Percentiles rank a stretch among this genome's conserved stretches.
phyloP scores from a whole-genome alignment of 2,113 vertebrate genomes.

The Triplophysa tibetana region DNA sequence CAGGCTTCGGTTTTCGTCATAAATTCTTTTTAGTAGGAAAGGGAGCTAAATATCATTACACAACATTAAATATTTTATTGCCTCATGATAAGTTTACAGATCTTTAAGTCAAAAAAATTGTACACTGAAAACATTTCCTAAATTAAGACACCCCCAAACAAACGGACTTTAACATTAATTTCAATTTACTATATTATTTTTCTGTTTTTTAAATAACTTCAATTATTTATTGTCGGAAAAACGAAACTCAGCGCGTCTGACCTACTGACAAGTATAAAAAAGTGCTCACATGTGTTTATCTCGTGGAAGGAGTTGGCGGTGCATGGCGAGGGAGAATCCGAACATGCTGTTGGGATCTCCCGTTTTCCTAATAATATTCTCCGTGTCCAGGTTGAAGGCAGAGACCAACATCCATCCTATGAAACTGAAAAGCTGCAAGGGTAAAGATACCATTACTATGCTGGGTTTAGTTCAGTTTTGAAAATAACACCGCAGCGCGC shows the following conservation, averaged over 20 bases:
- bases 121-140: too few relatives aligned
- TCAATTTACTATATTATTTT: too few relatives aligned
- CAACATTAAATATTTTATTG: too few relatives aligned
- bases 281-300: conserved; percentile 86
- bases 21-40: too few relatives aligned
- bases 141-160: too few relatives aligned
- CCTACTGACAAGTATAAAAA: background rate
- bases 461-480: background rate
- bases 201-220: too few relatives aligned
- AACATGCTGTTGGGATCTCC: conserved; percentile 85
- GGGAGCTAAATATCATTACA: too few relatives aligned
- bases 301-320: conserved; percentile 80
- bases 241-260: background rate
- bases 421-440: conserved; percentile 65
- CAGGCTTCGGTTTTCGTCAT: background rate
- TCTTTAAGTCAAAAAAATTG: too few relatives aligned
- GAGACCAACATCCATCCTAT: conserved; percentile 64
- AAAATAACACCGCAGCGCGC: background rate
- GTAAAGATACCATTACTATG: conserved; percentile 35
- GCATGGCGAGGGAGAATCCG: conserved; percentile 94
- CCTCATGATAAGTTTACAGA: too few relatives aligned
- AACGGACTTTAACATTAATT: too few relatives aligned
- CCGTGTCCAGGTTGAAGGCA: conserved; percentile 88
- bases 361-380: conserved; percentile 74
- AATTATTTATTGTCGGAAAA: too few relatives aligned